Conservation (phyloP, 2,797 vertebrate species). For the Strix occidentalis region DNA sequence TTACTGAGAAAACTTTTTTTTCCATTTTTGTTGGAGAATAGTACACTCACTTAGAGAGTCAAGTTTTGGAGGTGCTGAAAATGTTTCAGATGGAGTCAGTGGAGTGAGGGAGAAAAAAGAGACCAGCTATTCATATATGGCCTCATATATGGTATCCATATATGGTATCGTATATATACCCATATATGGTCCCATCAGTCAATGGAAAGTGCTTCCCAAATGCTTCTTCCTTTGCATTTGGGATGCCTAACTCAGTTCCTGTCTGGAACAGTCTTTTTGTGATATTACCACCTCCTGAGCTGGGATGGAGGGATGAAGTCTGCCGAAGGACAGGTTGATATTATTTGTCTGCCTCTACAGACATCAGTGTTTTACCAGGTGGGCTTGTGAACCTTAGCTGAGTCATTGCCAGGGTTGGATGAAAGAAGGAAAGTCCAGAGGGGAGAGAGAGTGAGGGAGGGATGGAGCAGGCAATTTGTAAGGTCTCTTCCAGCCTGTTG, state of each 20-base stretch:
- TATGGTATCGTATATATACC: too few relatives aligned
- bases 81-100: background rate
- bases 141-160: too few relatives aligned
- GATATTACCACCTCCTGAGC: background rate
- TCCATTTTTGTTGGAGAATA: fast-evolving
- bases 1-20: background rate
- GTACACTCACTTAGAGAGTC: fast-evolving
- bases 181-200: background rate
- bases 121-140: background rate
- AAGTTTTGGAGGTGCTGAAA: background rate
- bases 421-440: background rate
- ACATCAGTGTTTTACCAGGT: background rate
- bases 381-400: background rate
- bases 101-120: background rate
- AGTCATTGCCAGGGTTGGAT: background rate
- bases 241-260: background rate
- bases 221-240: background rate
- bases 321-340: background rate
- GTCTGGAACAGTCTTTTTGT: background rate
- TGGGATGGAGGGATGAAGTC: background rate
- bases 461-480: background rate
- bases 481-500: fast-evolving
- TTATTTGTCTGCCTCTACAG: background rate
- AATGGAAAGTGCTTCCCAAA: background rate
- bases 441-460: background rate